Percentiles rank a stretch among this genome's conserved stretches.
phyloP scores from a whole-genome alignment of 1,140 invertebrate genomes.

The Phenacoccus solenopsis region DNA sequence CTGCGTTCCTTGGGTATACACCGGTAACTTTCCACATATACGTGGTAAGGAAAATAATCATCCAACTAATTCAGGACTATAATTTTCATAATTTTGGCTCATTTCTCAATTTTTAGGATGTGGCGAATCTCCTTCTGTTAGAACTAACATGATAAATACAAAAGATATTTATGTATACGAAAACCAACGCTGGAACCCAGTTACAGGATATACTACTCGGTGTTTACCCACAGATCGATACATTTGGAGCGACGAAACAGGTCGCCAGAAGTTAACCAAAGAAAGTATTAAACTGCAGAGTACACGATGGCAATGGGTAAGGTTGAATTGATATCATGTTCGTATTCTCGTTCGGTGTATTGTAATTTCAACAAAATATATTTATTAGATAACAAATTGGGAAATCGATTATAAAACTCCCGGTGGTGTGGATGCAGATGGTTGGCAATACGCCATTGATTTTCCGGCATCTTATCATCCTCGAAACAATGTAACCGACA shows the following conservation, averaged over 20 bases:
- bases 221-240: slow-evolving; percentile 75
- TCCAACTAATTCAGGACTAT: not conserved
- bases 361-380: not conserved
- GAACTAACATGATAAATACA: slow-evolving; percentile 66
- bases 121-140: slow-evolving; percentile 48
- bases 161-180: slow-evolving; percentile 80
- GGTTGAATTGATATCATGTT: slow-evolving; percentile 19
- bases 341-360: not conserved
- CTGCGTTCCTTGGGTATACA: slow-evolving; percentile 70
- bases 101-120: slow-evolving; percentile 39
- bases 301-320: slow-evolving; percentile 77
- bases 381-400: slow-evolving; percentile 67
- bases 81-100: no score
- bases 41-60: slow-evolving; percentile 48
- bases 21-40: slow-evolving; percentile 69
- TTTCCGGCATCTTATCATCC: slow-evolving; percentile 75
- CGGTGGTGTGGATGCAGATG: slow-evolving; percentile 77
- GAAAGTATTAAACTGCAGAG: slow-evolving; percentile 74
- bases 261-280: slow-evolving; percentile 63
- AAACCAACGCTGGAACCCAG: slow-evolving; percentile 86
- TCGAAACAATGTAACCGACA: slow-evolving; percentile 74
- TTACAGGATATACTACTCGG: slow-evolving; percentile 71
- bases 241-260: slow-evolving; percentile 80
- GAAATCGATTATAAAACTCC: slow-evolving; percentile 73
- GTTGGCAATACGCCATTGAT: slow-evolving; percentile 89